phyloP scores from a whole-genome alignment of 2,113 vertebrate species.

The Chaetodon auriga region DNA sequence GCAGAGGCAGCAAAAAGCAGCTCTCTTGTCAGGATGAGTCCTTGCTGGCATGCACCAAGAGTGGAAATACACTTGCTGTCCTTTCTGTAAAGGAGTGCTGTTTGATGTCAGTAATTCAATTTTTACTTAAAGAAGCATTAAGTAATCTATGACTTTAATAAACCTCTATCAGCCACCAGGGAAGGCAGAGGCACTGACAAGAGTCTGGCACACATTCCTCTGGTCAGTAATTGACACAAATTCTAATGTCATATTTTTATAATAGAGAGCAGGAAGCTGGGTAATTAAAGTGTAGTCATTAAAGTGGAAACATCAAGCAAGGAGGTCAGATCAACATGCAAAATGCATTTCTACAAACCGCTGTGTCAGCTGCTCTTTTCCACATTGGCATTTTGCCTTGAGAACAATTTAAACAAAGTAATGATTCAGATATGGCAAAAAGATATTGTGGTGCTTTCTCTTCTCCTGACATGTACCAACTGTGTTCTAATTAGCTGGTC shows the following conservation, averaged over 20 bases:
- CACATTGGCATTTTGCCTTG: not conserved
- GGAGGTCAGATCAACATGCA: not conserved
- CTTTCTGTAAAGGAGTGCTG: slow-evolving; percentile 20
- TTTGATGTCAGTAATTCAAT: slow-evolving; percentile 38
- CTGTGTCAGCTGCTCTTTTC: not conserved
- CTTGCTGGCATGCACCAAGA: slow-evolving; percentile 30
- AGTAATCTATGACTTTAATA: slow-evolving; percentile 47
- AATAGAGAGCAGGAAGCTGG: slow-evolving; percentile 18
- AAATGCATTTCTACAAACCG: not conserved
- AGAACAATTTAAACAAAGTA: slow-evolving; percentile 17
- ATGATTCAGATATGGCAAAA: not conserved
- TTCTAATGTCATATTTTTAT: slow-evolving; percentile 16
- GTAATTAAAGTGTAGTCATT: slow-evolving; percentile 32
- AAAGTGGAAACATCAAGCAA: not conserved
- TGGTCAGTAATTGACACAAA: slow-evolving; percentile 24
- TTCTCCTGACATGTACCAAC: not conserved
- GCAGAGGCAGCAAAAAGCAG: slow-evolving; percentile 25
- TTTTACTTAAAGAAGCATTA: slow-evolving; percentile 46
- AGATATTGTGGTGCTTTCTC: not conserved
- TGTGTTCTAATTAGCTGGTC: not conserved
- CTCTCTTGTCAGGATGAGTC: slow-evolving; percentile 22
- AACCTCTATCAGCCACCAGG: slow-evolving; percentile 12
- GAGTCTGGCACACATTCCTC: slow-evolving; percentile 28
- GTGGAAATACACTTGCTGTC: slow-evolving; percentile 30
- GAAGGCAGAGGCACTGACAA: slow-evolving; percentile 14